Evolutionary conservation across 37 sponge, comb jelly and placozoan genomes (phyloP).

Genomic region (Bolinopsis microptera): DNA sequence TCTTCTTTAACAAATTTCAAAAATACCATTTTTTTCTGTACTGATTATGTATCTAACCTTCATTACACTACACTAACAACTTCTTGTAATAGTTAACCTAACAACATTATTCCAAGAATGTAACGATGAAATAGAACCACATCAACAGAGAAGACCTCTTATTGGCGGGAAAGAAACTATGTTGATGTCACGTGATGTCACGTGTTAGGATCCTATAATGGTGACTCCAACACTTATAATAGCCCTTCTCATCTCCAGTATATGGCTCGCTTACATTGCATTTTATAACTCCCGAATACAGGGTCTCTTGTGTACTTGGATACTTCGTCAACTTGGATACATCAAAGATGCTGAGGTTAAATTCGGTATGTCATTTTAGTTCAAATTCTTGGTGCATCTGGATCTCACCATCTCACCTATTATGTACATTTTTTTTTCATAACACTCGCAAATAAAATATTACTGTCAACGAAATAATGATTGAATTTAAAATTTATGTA

Average conservation of each 20-base stretch:
- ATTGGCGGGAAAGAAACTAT: background rate
- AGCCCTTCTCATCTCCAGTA: background rate
- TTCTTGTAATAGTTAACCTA: too few relatives aligned
- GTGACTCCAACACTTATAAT: slow-evolving; percentile 3
- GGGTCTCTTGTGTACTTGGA: slow-evolving; percentile 46
- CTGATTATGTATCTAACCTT: background rate
- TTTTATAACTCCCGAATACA: slow-evolving; percentile 59
- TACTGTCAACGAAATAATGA: too few relatives aligned
- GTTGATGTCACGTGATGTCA: background rate
- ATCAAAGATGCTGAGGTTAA: slow-evolving; percentile 57
- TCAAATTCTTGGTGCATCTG: background rate
- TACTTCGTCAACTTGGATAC: slow-evolving; percentile 16
- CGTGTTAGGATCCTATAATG: background rate
- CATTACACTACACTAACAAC: too few relatives aligned
- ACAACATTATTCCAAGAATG: too few relatives aligned
- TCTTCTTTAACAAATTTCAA: too few relatives aligned
- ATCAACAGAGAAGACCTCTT: too few relatives aligned
- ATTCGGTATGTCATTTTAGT: slow-evolving; percentile 66
- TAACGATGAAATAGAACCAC: too few relatives aligned
- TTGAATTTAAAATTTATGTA: too few relatives aligned
- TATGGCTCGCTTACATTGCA: slow-evolving; percentile 57
- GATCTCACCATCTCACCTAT: too few relatives aligned
- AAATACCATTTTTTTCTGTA: background rate
- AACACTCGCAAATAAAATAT: too few relatives aligned
- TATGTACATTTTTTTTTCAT: too few relatives aligned